Base-by-base conservation (phyloP, 1,140 invertebrate species). In the Drosophila nigromelanica region DNA sequence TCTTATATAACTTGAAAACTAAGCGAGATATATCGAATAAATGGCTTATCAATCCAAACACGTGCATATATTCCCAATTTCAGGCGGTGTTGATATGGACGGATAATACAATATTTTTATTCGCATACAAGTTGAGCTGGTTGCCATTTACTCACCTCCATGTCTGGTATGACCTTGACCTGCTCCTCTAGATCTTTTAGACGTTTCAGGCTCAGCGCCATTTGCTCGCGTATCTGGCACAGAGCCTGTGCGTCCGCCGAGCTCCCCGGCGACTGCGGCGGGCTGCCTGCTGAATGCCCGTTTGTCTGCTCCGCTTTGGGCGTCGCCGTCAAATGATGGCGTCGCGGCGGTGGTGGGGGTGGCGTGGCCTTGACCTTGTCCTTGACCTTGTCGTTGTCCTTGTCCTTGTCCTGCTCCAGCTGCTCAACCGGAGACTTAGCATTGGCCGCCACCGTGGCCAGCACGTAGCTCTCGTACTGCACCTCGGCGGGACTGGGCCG, bases 101-200 rank as follows among this genome's bases (percentile, higher is more conserved):
- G 2, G 21, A 24, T 24, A 24, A 24, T 24, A 18, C 18, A 18
- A n/a, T n/a, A n/a, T n/a, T n/a, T n/a, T n/a, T n/a, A n/a, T n/a
- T n/a, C n/a, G n/a, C n/a, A n/a, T n/a, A 27, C 18, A 18, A 18
- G 21, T 24, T 5, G 27, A 6, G 27, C 5, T 27, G 27, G 27
- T 27, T 27, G 5, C 35, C n/a, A 52, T 6, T 24, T 27, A 61
- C 73, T 92, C 89, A 97, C 96, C 94, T 97, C 95, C 54, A 98
- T 92, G 78, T 95, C 93, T n/a, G 97, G 97, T 91, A 98, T 95
- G 37, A 94, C 92, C 93, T 97, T 97, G 15, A 97, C 95, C 93
- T 97, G 95, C 90, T 96, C 96, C 92, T 97, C 97, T 66, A 98
- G 92, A 80, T 97, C 95, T 87, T 94, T 95, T 92, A 97, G 95